Conservation (phyloP, 2,797 vertebrate species). For the Chelon labrosus region DNA sequence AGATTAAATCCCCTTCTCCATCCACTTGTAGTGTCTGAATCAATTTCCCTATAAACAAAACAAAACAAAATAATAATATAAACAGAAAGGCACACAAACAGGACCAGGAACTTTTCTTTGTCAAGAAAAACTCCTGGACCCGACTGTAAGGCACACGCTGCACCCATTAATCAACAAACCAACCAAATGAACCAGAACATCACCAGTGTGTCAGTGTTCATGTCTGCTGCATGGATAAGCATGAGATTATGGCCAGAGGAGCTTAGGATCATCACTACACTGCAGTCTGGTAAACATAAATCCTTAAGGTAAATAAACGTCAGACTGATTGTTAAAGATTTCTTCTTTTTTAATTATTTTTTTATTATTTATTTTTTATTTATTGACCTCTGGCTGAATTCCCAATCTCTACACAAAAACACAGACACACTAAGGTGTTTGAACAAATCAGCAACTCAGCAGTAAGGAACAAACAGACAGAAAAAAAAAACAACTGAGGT, state of each 20-base stretch:
- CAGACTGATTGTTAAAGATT: neutral
- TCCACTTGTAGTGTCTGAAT: slow-evolving; percentile 34
- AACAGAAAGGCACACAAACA: slow-evolving; percentile 45
- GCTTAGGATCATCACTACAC: slow-evolving; percentile 32
- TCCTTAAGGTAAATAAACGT: slow-evolving; percentile 15
- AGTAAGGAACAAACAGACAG: slow-evolving; percentile 57
- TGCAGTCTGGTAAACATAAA: slow-evolving; percentile 30
- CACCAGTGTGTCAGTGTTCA: slow-evolving; percentile 80
- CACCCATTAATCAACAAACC: slow-evolving; percentile 75
- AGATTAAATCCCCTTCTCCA: slow-evolving; percentile 51
- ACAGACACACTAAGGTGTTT: slow-evolving; percentile 70
- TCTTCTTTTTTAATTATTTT: neutral
- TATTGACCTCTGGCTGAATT: slow-evolving; percentile 40
- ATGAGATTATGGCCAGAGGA: slow-evolving; percentile 58
- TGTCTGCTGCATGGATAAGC: slow-evolving; percentile 62
- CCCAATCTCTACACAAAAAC: slow-evolving; percentile 49
- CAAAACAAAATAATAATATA: slow-evolving; percentile 38
- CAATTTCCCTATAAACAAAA: slow-evolving; percentile 47
- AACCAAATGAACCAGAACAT: slow-evolving; percentile 68
- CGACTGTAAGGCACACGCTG: slow-evolving; percentile 60
- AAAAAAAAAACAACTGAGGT: slow-evolving; percentile 40
- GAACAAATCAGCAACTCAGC: slow-evolving; percentile 67
- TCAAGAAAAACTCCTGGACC: slow-evolving; percentile 69
- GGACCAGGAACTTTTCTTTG: slow-evolving; percentile 71
- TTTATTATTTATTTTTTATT: neutral